Evolutionary conservation across 1,140 invertebrate species (phyloP).

Genomic region (Heterodera schachtii): DNA sequence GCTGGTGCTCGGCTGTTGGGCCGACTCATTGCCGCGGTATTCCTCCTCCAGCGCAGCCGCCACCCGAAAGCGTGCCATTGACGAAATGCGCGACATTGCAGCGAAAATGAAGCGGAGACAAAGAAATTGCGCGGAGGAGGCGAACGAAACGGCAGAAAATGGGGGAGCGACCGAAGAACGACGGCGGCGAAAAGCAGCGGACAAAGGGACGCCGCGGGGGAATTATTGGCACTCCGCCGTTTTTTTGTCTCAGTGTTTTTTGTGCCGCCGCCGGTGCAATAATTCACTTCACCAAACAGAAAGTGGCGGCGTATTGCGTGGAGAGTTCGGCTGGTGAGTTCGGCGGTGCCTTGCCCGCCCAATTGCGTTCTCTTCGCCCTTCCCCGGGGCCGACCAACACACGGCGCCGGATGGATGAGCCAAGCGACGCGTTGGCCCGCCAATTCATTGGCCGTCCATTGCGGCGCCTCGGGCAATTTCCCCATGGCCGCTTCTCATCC

Average conservation of each 20-base stretch:
- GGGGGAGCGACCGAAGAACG: background rate
- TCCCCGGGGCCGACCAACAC: background rate
- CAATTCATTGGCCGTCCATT: constrained; percentile 7
- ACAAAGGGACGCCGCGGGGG: background rate
- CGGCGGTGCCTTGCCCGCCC: background rate
- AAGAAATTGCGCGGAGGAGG: background rate
- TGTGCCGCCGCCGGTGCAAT: background rate
- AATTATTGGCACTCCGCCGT: background rate
- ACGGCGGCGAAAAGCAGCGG: background rate
- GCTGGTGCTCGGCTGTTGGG: constrained; percentile 43
- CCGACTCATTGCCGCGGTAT: constrained; percentile 7
- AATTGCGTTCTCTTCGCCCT: background rate
- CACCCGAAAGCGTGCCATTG: constrained; percentile 63
- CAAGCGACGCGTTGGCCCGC: background rate
- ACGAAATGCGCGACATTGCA: constrained; percentile 62
- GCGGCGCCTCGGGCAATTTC: background rate
- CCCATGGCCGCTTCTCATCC: background rate
- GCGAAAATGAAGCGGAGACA: background rate
- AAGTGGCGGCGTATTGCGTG: background rate
- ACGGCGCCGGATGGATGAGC: constrained; percentile 3
- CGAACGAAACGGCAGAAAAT: background rate
- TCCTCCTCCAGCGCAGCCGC: constrained; percentile 41
- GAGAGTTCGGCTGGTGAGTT: background rate
- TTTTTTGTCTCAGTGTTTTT: background rate
- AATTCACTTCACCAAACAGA: background rate